phyloP scores from a whole-genome alignment of 2,797 vertebrate species.

The Dallia pectoralis region DNA sequence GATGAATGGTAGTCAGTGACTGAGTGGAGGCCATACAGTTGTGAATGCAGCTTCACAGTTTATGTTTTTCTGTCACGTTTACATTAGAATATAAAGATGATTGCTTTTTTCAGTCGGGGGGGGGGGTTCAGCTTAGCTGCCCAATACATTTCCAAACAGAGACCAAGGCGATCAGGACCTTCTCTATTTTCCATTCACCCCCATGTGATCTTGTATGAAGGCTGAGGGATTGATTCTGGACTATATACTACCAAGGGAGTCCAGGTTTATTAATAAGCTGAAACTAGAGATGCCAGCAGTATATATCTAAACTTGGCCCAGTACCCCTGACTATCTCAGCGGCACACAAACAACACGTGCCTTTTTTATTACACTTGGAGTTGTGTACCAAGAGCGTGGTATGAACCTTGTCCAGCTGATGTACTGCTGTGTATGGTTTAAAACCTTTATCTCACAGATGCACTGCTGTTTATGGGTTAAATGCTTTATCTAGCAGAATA shows the following conservation, averaged over 20 bases:
- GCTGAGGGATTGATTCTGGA: slow-evolving; percentile 38
- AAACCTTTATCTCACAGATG: not conserved
- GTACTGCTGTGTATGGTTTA: not conserved
- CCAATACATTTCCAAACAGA: not conserved
- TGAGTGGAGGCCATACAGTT: not conserved
- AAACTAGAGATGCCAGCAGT: slow-evolving; percentile 65
- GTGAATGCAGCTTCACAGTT: not conserved
- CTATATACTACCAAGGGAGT: slow-evolving; percentile 41
- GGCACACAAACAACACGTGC: not conserved
- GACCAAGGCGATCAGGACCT: slow-evolving; percentile 43
- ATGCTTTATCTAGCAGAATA: not conserved
- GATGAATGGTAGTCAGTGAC: not conserved
- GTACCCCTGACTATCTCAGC: slow-evolving; percentile 7
- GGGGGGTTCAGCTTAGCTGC: not conserved
- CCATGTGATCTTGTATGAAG: slow-evolving; percentile 45
- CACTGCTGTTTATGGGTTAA: not conserved
- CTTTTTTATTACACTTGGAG: not conserved
- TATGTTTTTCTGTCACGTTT: not conserved
- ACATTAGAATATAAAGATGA: not conserved
- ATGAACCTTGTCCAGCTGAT: not conserved
- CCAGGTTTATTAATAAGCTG: slow-evolving; percentile 74
- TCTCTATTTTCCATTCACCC: slow-evolving; percentile 42
- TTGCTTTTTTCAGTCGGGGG: not conserved
- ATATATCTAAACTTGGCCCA: slow-evolving; percentile 48
- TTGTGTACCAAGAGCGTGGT: not conserved